Conservation (phyloP, 2,113 vertebrate species). For the Orycteropus afer region DNA sequence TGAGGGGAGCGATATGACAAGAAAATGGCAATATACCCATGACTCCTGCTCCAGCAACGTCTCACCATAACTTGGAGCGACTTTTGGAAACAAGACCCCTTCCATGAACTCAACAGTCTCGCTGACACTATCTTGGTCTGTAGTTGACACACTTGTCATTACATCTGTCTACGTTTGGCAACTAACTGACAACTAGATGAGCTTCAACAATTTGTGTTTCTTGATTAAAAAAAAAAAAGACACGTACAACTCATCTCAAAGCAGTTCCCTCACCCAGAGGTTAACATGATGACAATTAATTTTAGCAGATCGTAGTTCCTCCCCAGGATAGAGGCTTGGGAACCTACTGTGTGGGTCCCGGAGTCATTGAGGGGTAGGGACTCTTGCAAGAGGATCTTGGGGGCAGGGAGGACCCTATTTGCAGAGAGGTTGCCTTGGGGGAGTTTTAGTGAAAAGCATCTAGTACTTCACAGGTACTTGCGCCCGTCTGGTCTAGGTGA, state of each 20-base stretch:
- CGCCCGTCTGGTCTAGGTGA: neutral
- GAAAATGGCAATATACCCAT: neutral
- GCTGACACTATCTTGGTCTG: neutral
- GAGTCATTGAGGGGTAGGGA: no score
- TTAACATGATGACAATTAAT: neutral
- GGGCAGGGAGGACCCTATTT: neutral
- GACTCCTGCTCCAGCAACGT: neutral
- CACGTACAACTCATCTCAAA: neutral
- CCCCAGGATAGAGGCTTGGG: neutral
- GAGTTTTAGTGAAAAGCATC: neutral
- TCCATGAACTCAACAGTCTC: neutral
- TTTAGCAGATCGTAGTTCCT: neutral
- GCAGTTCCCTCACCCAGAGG: no score
- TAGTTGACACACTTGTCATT: neutral
- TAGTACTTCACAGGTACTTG: neutral
- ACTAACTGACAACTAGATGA: neutral
- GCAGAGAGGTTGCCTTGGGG: neutral
- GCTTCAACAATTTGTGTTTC: neutral
- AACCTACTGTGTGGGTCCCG: neutral
- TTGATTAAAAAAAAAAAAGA: neutral
- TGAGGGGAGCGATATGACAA: neutral
- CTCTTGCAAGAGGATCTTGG: no score
- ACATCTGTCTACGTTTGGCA: accelerated
- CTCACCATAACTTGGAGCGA: neutral
- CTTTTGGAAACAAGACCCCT: neutral